phyloP scores from a whole-genome alignment of 2,113 vertebrate species.

The Oryzias curvinotus region DNA sequence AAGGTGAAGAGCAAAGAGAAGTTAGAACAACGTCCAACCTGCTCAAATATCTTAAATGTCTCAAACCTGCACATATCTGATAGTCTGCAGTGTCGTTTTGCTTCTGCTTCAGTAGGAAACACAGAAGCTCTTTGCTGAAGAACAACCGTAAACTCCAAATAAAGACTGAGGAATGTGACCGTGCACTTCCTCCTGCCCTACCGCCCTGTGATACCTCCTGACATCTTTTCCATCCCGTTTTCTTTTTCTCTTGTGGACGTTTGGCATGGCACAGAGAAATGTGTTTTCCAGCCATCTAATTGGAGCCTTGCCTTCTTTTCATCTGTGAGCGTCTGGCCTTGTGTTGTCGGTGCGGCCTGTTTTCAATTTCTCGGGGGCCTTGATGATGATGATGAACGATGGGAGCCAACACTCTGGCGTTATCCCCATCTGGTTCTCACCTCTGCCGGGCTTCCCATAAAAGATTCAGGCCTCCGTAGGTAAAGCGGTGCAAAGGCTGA shows the following conservation, averaged over 20 bases:
- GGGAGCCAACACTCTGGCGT: slow-evolving; percentile 60
- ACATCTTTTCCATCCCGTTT: slow-evolving; percentile 66
- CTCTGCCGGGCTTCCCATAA: slow-evolving; percentile 72
- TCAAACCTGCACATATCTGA: too few species aligned
- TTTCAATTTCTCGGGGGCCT: slow-evolving; percentile 75
- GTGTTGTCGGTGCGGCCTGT: slow-evolving; percentile 67
- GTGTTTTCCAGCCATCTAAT: slow-evolving; percentile 76
- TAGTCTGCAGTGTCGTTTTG: too few species aligned
- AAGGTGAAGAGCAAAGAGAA: too few species aligned
- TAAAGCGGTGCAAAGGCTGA: slow-evolving; percentile 24
- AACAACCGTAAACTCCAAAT: too few species aligned
- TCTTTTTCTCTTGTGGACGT: slow-evolving; percentile 47
- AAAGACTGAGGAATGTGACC: slow-evolving; percentile 17
- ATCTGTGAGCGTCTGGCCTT: slow-evolving; percentile 71
- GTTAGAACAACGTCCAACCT: too few species aligned
- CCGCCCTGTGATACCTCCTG: slow-evolving; percentile 44
- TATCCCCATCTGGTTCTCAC: slow-evolving; percentile 78
- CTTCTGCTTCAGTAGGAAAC: too few species aligned
- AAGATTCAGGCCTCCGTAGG: slow-evolving; percentile 47
- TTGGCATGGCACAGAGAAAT: slow-evolving; percentile 57
- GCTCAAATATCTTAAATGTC: too few species aligned
- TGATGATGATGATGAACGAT: slow-evolving; percentile 78
- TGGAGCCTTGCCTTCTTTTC: slow-evolving; percentile 71
- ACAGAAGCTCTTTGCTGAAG: too few species aligned
- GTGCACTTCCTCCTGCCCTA: slow-evolving; percentile 23